Evolutionary conservation across 2,888 invertebrate species (phyloP).

Genomic region (Orchesella flavescens): DNA sequence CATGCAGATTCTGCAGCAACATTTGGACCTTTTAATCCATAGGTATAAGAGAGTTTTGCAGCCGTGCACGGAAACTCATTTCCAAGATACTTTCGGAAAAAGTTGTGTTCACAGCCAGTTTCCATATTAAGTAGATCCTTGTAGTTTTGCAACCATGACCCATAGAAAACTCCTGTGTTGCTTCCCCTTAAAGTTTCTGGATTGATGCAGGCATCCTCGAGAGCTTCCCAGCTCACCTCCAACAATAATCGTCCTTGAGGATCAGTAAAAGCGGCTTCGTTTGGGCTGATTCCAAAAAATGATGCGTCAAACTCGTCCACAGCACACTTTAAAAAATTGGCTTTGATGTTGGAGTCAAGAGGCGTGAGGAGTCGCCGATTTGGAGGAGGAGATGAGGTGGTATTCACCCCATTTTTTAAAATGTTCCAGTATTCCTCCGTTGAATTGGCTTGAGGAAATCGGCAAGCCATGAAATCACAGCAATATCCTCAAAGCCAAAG

Average conservation of each 20-base stretch:
- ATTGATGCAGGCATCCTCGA: conserved; percentile 20
- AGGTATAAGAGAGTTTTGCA: conserved; percentile 40
- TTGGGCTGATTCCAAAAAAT: conserved; percentile 34
- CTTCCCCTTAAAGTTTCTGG: conserved; percentile 3
- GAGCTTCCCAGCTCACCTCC: conserved; percentile 36
- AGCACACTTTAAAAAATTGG: no score
- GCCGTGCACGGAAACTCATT: conserved; percentile 36
- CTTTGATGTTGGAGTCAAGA: no score
- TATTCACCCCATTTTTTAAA: no score
- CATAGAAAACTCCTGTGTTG: conserved; percentile 10
- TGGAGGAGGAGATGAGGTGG: no score
- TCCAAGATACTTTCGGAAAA: conserved; percentile 51
- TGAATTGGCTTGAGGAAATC: no score
- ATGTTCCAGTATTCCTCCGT: no score
- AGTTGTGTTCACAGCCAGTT: neutral
- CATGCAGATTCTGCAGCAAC: conserved; percentile 52
- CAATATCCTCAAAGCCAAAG: no score
- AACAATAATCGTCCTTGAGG: conserved; percentile 26
- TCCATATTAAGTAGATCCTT: no score
- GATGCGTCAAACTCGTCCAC: conserved; percentile 43
- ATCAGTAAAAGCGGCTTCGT: conserved; percentile 15
- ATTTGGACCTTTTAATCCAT: conserved; percentile 53
- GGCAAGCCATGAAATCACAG: no score
- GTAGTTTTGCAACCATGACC: no score
- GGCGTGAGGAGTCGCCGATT: no score